Conservation (phyloP, 2,797 vertebrate genomes). For the Tympanoctomys barrerae region DNA sequence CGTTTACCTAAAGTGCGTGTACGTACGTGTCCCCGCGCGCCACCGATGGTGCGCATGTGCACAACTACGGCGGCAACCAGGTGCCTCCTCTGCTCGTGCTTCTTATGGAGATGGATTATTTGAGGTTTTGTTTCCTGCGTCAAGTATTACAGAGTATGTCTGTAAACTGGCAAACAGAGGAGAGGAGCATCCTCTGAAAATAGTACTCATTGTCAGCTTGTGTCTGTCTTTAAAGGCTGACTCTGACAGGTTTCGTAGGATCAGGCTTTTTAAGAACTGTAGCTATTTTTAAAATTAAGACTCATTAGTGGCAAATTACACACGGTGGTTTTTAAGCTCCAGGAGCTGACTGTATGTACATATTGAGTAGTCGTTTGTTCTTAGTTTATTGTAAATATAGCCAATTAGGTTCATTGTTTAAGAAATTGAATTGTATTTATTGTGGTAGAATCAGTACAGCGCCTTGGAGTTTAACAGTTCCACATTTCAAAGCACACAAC, state of each 20-base stretch:
- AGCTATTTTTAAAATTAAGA: slow-evolving; percentile 75
- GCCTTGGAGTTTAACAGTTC: slow-evolving; percentile 25
- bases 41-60: neutral
- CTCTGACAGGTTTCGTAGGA: slow-evolving; percentile 66
- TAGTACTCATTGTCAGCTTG: slow-evolving; percentile 10
- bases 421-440: slow-evolving; percentile 65
- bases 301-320: slow-evolving; percentile 72
- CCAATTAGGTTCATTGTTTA: slow-evolving; percentile 76
- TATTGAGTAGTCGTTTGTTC: slow-evolving; percentile 77
- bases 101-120: slow-evolving; percentile 57
- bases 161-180: slow-evolving; percentile 60
- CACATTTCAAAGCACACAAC: slow-evolving; percentile 62
- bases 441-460: slow-evolving; percentile 72
- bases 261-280: slow-evolving; percentile 61
- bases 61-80: neutral
- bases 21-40: neutral
- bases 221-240: slow-evolving; percentile 39
- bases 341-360: slow-evolving; percentile 57
- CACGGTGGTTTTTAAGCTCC: slow-evolving; percentile 66
- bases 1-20: neutral
- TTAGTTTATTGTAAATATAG: slow-evolving; percentile 83
- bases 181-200: slow-evolving; percentile 4
- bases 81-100: neutral
- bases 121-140: slow-evolving; percentile 59
- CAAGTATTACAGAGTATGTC: slow-evolving; percentile 56